phyloP scores from a whole-genome alignment of 2,113 vertebrate genomes.

The Galbula dea region DNA sequence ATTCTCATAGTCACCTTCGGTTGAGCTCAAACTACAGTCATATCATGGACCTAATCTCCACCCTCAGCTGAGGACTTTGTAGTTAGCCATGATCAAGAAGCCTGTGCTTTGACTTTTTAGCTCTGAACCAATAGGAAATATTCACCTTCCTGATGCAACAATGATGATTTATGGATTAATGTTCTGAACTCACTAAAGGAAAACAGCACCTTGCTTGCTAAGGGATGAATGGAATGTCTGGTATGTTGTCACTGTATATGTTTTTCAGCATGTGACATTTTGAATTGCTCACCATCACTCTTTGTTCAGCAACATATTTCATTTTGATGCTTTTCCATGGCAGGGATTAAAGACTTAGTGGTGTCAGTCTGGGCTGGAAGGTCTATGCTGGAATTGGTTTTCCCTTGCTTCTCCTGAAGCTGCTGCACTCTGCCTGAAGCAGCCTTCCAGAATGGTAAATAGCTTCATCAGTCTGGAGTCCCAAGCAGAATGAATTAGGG shows the following conservation, averaged over 20 bases:
- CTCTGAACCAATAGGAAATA: not conserved
- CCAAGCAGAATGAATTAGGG: not conserved
- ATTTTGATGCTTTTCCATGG: not conserved
- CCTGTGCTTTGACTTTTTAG: not conserved
- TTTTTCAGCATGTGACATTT: not conserved
- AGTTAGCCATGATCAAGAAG: not conserved
- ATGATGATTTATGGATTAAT: not conserved
- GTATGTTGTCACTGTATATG: fast-evolving
- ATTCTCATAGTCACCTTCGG: not conserved
- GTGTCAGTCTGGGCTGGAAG: not conserved
- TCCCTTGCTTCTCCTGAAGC: not conserved
- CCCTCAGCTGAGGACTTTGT: not conserved
- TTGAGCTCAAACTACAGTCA: not conserved
- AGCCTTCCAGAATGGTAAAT: not conserved
- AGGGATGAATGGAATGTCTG: not conserved
- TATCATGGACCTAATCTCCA: not conserved
- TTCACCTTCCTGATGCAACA: not conserved
- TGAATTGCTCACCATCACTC: not conserved
- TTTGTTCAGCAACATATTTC: not conserved
- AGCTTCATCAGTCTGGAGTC: not conserved
- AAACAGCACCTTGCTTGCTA: not conserved
- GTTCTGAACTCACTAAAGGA: not conserved
- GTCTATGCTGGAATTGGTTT: not conserved
- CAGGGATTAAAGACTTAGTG: not conserved
- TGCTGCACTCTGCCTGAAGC: not conserved